phyloP scores from a whole-genome alignment of 2,113 vertebrate genomes.

The Pomatorhinus ruficollis region DNA sequence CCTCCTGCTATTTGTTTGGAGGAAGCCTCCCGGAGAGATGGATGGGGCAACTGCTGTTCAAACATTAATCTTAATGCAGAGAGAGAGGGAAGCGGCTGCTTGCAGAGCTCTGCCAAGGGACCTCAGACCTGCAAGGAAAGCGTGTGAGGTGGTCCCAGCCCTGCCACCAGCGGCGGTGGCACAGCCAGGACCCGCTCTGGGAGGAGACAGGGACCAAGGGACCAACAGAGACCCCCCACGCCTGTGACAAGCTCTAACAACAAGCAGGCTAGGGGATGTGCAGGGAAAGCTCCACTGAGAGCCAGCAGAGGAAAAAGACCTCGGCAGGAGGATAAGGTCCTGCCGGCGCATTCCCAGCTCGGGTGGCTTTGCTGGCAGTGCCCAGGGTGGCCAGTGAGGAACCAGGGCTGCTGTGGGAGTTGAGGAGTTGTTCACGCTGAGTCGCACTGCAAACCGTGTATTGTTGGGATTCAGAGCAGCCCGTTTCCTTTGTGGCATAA shows the following conservation, averaged over 20 bases:
- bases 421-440: rapidly evolving
- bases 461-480: not conserved
- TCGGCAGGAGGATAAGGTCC: too few species aligned
- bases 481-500: not conserved
- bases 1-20: conserved; percentile 29
- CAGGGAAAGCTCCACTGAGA: not conserved
- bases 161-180: rapidly evolving
- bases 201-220: not conserved
- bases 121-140: rapidly evolving
- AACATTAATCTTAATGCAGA: not conserved
- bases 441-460: rapidly evolving
- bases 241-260: rapidly evolving
- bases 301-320: too few species aligned
- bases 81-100: not conserved
- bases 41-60: not conserved
- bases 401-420: not conserved
- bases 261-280: rapidly evolving
- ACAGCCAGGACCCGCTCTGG: not conserved
- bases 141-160: rapidly evolving
- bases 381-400: rapidly evolving
- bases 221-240: not conserved
- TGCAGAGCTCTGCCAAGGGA: not conserved
- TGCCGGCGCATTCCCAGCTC: rapidly evolving
- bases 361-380: not conserved
- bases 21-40: conserved; percentile 8